Base-by-base conservation (phyloP, 2,113 vertebrate species). In the Sylvietta virens region DNA sequence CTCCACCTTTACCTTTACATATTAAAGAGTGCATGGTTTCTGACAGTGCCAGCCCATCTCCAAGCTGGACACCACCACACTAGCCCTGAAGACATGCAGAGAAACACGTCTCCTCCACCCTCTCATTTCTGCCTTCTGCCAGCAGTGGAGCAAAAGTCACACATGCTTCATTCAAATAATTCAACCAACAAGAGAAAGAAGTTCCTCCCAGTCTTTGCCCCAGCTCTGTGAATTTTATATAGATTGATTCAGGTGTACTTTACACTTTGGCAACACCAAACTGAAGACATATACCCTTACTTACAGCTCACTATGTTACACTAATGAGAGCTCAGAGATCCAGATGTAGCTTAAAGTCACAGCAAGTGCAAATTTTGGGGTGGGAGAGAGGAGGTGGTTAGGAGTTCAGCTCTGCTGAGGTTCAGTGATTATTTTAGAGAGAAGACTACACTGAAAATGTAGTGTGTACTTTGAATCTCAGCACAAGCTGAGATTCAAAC, bases 41-140 rank as follows among this genome's bases (percentile, higher is more conserved):
- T 79, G 70, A 64, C 26, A 51, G 5, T 56, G 39, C 21, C 58
- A 82, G 51, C 42, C 51, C 56, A 51, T 31, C 23, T 60, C 37
- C 64, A 65, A 76, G 40, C 42, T 67, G 57, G 30, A 50, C n/a
- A 62, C 12, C 1, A 6, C 15, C 39, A 13, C 0, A 0, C 30
- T 28, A 47, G 27, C 39, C 20, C 53, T 64, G 37, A 26, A 22
- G 31, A 56, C 42, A 19, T 50, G 48, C 58, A 67, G 22, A 53
- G 42, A 67, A 50, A 74, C 20, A 60, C 1, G 1, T 11, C 11
- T 23, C 11, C 39, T 51, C 33, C 11, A 31, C 21, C n/a, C 18
- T 53, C 72, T 54, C 39, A 66, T 20, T 88, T 61, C 56, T 88
- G 27, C 22, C 33, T 69, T 24, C 28, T 80, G 66, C n/a, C 37